A percentile compares a stretch with the other conserved stretches of the same genome.
phyloP scores from a whole-genome alignment of 2,888 invertebrate species.

The Teinopalpus imperialis region DNA sequence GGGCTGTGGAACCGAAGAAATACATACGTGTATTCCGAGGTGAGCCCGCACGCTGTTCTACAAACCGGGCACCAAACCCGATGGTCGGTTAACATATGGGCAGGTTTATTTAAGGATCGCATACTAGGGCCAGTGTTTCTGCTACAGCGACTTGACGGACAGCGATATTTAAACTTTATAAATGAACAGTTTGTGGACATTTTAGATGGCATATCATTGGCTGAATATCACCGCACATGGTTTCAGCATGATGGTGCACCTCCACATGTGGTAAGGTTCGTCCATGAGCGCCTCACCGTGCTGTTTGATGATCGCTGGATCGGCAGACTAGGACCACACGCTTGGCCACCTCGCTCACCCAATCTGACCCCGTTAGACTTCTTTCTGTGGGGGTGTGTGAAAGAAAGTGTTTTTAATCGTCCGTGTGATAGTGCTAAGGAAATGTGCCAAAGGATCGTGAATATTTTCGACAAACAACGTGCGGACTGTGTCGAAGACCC shows the following conservation, averaged over 20 bases:
- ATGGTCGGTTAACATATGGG: slow-evolving; percentile 26
- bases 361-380: slow-evolving; percentile 29
- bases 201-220: too few species aligned
- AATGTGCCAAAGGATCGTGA: too few species aligned
- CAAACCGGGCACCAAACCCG: slow-evolving; percentile 16
- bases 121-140: slow-evolving; percentile 22
- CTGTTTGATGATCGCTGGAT: too few species aligned
- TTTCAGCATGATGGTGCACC: too few species aligned
- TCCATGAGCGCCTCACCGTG: slow-evolving; percentile 23
- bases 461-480: too few species aligned
- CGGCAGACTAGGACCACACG: slow-evolving; percentile 27
- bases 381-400: too few species aligned
- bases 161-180: slow-evolving; percentile 10
- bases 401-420: too few species aligned
- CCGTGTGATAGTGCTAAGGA: too few species aligned
- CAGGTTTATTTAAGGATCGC: slow-evolving; percentile 19
- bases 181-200: slow-evolving; percentile 11
- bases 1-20: slow-evolving; percentile 27
- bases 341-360: slow-evolving; percentile 28
- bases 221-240: slow-evolving; percentile 2
- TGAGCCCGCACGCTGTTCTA: neutral
- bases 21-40: neutral
- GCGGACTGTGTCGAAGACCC: too few species aligned
- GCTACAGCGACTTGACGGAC: slow-evolving; percentile 13
- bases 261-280: slow-evolving; percentile 12